These are phyloP conservation scores for Drosophila kambysellisi DNA, from an alignment of 2,888 invertebrate species.

Conservation along the genomic window DNA sequence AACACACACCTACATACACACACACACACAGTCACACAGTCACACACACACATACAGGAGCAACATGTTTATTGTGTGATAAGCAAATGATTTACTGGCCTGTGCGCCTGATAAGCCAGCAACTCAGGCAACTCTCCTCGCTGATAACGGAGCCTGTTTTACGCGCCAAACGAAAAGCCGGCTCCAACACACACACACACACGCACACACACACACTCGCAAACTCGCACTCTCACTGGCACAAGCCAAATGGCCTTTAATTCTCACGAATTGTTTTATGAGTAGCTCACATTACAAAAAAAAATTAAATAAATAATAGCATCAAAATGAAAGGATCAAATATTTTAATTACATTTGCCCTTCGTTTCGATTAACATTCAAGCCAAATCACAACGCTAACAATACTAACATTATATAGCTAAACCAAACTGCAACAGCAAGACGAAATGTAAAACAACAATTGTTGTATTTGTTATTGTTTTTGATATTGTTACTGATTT, in stretches of 20 bases:
- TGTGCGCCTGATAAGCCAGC: slow-evolving; percentile 54
- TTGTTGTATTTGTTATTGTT: slow-evolving; percentile 10
- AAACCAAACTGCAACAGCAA: slow-evolving; percentile 8
- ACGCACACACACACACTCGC: slow-evolving; percentile 1
- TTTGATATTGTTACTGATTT: slow-evolving; percentile 29
- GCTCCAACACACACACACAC: slow-evolving; percentile 10
- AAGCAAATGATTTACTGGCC: slow-evolving; percentile 35
- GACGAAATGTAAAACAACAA: slow-evolving; percentile 3
- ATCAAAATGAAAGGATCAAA: slow-evolving; percentile 7
- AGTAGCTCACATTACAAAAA: slow-evolving; percentile 22
- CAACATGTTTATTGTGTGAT: slow-evolving; percentile 31
- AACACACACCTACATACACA: slow-evolving; percentile 1
- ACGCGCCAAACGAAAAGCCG: slow-evolving; percentile 61
- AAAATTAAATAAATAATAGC: not conserved
- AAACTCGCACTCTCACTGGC: slow-evolving; percentile 9
- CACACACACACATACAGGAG: slow-evolving; percentile 3
- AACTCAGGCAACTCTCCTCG: slow-evolving; percentile 14
- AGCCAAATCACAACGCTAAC: slow-evolving; percentile 9
- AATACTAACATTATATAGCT: slow-evolving; percentile 7
- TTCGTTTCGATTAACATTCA: slow-evolving; percentile 16
- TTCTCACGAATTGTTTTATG: slow-evolving; percentile 17
- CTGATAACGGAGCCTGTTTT: slow-evolving; percentile 45
- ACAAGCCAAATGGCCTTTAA: slow-evolving; percentile 21
- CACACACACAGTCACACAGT: slow-evolving; percentile 13
- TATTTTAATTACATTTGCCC: slow-evolving; percentile 49